phyloP scores from a whole-genome alignment of 2,888 invertebrate genomes.

The Halictus quadricinctus region DNA sequence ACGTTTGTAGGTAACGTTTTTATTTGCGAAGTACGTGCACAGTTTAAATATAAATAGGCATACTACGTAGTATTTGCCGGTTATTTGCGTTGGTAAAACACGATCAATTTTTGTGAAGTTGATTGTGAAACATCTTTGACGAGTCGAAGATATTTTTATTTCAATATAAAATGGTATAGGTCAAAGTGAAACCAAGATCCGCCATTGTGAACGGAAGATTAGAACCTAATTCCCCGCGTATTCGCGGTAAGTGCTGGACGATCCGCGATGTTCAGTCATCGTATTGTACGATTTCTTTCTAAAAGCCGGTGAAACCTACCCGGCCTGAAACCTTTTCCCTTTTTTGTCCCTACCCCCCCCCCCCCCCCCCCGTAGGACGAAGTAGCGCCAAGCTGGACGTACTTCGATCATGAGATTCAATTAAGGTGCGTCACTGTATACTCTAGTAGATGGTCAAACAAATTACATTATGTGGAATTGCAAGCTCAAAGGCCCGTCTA shows the following conservation, averaged over 20 bases:
- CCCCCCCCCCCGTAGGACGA: neutral
- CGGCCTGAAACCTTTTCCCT: neutral
- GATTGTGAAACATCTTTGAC: neutral
- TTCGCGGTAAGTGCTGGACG: neutral
- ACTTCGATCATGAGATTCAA: slow-evolving; percentile 59
- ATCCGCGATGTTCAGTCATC: neutral
- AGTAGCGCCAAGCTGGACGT: slow-evolving; percentile 41
- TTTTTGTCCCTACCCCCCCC: too few relatives aligned
- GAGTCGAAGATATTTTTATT: slow-evolving; percentile 14
- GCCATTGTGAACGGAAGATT: neutral
- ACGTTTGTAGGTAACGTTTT: neutral
- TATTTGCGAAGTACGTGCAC: neutral
- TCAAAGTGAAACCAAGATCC: neutral
- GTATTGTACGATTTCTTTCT: neutral
- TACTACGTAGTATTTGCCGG: neutral
- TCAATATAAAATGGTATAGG: slow-evolving; percentile 2
- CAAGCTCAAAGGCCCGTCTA: slow-evolving; percentile 59
- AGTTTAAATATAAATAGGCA: neutral
- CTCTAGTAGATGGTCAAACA: slow-evolving; percentile 64
- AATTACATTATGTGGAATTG: slow-evolving; percentile 64
- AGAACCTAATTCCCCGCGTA: neutral
- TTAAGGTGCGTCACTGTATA: slow-evolving; percentile 64
- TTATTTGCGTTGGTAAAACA: neutral
- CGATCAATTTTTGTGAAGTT: slow-evolving; percentile 10
- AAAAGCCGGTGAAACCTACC: neutral